Evolutionary conservation across 1,140 invertebrate genomes (phyloP).

Genomic region (Varroa destructor): DNA sequence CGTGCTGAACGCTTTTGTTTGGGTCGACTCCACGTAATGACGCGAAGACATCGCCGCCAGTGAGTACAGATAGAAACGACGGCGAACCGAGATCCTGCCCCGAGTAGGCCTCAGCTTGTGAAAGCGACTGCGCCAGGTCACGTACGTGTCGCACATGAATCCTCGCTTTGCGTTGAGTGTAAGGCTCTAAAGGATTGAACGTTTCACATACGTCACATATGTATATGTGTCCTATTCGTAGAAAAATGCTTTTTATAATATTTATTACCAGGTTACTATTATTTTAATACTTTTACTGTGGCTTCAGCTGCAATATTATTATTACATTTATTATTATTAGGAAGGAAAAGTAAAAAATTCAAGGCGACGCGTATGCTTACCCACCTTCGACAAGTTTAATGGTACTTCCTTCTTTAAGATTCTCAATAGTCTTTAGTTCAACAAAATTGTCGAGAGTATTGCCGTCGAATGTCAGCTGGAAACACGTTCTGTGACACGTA

Average conservation of each 20-base stretch:
- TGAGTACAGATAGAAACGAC: slow-evolving; percentile 83
- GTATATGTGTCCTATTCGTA: neutral
- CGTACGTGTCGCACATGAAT: slow-evolving; percentile 93
- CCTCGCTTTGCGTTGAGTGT: slow-evolving; percentile 89
- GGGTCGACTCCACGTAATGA: slow-evolving; percentile 30
- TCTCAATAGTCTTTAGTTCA: slow-evolving; percentile 89
- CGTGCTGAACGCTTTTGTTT: neutral
- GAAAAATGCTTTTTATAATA: neutral
- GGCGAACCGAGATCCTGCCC: slow-evolving; percentile 90
- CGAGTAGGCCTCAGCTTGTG: slow-evolving; percentile 83
- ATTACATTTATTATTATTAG: too few relatives aligned
- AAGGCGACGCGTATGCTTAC: neutral
- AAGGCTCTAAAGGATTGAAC: slow-evolving; percentile 55
- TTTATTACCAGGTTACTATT: neutral
- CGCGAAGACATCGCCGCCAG: slow-evolving; percentile 63
- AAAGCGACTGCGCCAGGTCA: slow-evolving; percentile 83
- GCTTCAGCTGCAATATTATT: neutral
- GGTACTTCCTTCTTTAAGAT: slow-evolving; percentile 80
- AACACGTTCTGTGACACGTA: slow-evolving; percentile 92
- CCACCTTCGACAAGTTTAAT: slow-evolving; percentile 62
- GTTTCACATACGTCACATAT: neutral
- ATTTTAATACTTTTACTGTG: neutral
- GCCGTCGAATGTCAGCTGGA: slow-evolving; percentile 85
- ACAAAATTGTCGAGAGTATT: slow-evolving; percentile 91
- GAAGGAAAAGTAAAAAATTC: too few relatives aligned